Evolutionary conservation across 2,888 invertebrate species (phyloP).

Genomic region (Amblyjoppa proteus): DNA sequence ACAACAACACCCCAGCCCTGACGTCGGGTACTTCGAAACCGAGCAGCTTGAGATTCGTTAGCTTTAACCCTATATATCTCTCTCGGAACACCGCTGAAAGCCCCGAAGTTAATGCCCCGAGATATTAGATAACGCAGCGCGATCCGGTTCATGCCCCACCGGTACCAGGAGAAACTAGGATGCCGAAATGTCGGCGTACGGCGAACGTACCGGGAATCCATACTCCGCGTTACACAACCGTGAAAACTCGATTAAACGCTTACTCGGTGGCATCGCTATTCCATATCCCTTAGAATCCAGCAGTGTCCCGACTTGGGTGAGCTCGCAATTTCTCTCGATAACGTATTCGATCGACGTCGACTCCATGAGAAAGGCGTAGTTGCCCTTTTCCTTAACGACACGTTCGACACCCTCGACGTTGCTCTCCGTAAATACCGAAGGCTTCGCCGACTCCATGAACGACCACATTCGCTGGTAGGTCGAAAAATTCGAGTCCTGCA

Average conservation of each 20-base stretch:
- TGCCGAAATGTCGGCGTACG: no score
- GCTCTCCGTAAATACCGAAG: conserved; percentile 92
- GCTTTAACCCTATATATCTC: conserved; percentile 17
- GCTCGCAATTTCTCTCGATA: conserved; percentile 93
- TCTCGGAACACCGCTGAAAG: conserved; percentile 25
- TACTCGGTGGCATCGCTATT: conserved; percentile 95
- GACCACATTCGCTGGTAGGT: conserved; percentile 97
- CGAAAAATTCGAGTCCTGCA: conserved; percentile 94
- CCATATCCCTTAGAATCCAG: conserved; percentile 97
- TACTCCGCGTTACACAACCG: not conserved
- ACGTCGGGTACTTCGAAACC: conserved; percentile 1
- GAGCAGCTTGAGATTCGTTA: conserved; percentile 17
- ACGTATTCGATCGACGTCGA: conserved; percentile 97
- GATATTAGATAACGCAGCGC: conserved; percentile 49
- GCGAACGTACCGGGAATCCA: conserved; percentile 28
- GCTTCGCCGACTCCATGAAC: conserved; percentile 94
- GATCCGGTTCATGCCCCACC: conserved; percentile 10
- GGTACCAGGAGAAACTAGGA: conserved; percentile 2
- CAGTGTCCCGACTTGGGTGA: conserved; percentile 92
- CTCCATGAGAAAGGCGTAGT: conserved; percentile 98
- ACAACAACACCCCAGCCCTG: not conserved
- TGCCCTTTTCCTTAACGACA: conserved; percentile 91
- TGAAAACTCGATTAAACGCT: conserved; percentile 82
- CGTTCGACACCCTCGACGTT: conserved; percentile 95
- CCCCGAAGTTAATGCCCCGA: conserved; percentile 32